Base-by-base conservation (phyloP, 2,888 invertebrate genomes). In the Drepanosiphum platanoidis region DNA sequence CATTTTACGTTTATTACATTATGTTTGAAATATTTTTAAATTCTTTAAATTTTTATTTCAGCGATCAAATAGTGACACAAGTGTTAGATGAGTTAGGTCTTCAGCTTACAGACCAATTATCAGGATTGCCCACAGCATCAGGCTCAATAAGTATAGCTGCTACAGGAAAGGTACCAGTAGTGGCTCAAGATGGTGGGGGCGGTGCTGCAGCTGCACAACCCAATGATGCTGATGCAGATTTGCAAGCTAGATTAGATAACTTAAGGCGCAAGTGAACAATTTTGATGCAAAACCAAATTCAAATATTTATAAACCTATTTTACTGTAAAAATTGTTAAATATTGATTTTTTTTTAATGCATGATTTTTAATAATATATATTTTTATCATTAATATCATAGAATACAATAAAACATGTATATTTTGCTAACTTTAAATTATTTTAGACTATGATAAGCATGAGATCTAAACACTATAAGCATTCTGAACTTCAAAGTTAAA, bases 11-110 rank as follows among this genome's bases (percentile, higher is more conserved):
- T n/a, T 11, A 36, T 15, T 1, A 75, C 34, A 27, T 61, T 9
- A 39, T 77, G 8, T 58, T n/a, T 15, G n/a, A 86, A 75, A 42
- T 77, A 70, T 86, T 86, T 15, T 27, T 52, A 27, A 32, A 46
- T 71, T 70, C 81, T 64, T 84, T 86, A 77, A 79, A 87, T 90
- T 87, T 89, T 91, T 72, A 1, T 58, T 84, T 66, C 90, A 96
- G 97, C 89, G 97, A 98, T 91, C 96, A 96, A 78, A 94, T 98
- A 88, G 98, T 99, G 52, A 93, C 95, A 1, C 97, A 99, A 93
- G 98, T 99, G 83, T 91, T 99, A 88, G 99, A 99, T 90, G 99
- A 99, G 91, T 91, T 99, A 88, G 99, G 99, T 46, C 92, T 99
- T 87, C 98, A 99, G 91, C 92, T 99, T 89, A 95, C 94, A 87